These are phyloP conservation scores for Papilio machaon DNA, from an alignment of 1,140 invertebrate genomes.

Conservation along the genomic window DNA sequence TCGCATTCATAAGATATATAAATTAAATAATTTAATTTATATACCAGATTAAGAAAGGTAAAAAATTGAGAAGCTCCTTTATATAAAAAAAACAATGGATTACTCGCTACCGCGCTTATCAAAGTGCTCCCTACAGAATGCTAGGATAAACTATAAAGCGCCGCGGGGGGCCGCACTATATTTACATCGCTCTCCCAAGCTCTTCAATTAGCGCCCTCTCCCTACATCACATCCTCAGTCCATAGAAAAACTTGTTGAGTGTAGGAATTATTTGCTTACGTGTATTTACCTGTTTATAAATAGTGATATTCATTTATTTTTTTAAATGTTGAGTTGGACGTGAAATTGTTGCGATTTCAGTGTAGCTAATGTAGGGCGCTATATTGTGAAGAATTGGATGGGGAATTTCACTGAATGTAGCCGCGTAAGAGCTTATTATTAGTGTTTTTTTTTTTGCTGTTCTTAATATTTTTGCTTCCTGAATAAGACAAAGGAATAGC, in stretches of 20 bases:
- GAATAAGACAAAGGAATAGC: background rate
- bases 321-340: slow-evolving; percentile 1
- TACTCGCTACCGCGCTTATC: slow-evolving; percentile 2
- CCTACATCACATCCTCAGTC: slow-evolving; percentile 28
- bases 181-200: slow-evolving; percentile 56
- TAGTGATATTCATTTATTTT: slow-evolving; percentile 8
- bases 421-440: slow-evolving; percentile 4
- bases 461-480: background rate
- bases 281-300: background rate
- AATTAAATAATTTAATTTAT: background rate
- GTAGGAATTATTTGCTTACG: background rate
- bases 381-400: slow-evolving; percentile 13
- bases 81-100: background rate
- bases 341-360: slow-evolving; percentile 21
- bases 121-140: slow-evolving; percentile 40
- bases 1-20: too few species aligned
- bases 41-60: background rate
- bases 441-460: background rate
- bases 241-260: slow-evolving; percentile 28
- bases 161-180: slow-evolving; percentile 64
- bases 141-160: slow-evolving; percentile 40
- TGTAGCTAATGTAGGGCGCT: slow-evolving; percentile 27
- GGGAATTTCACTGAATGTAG: background rate
- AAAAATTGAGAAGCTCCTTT: background rate
- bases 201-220: slow-evolving; percentile 56